These are phyloP conservation scores for Muscina levida DNA, from an alignment of 2,888 invertebrate genomes.

Conservation along the genomic window DNA sequence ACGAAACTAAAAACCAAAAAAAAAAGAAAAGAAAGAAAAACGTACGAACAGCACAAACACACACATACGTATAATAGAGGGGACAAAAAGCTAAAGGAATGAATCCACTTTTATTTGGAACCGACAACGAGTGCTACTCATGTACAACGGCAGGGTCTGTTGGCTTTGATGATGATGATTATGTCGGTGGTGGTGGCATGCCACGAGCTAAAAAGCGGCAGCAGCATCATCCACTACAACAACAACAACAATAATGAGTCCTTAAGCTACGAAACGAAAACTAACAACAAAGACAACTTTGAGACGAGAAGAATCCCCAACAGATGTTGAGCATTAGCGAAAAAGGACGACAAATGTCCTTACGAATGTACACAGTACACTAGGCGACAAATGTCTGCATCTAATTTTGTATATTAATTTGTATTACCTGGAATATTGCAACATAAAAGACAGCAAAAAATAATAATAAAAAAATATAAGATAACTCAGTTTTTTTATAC, in stretches of 20 bases:
- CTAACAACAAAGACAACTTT: constrained; percentile 49
- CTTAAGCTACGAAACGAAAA: constrained; percentile 52
- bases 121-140: not conserved
- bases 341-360: not conserved
- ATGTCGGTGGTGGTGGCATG: constrained; percentile 50
- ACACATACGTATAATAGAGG: constrained; percentile 28
- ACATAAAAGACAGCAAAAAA: too few relatives aligned
- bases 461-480: too few relatives aligned
- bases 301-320: constrained; percentile 37
- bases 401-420: too few relatives aligned
- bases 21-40: too few relatives aligned
- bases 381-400: too few relatives aligned
- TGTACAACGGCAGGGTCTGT: not conserved
- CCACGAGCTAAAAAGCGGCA: constrained; percentile 55
- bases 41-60: not conserved
- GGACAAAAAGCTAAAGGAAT: constrained; percentile 51
- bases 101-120: constrained; percentile 51
- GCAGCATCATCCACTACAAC: constrained; percentile 1
- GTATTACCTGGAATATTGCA: too few relatives aligned
- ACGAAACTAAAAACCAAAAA: constrained; percentile 1
- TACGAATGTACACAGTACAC: too few relatives aligned
- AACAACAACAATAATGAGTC: constrained; percentile 42
- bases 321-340: constrained; percentile 38
- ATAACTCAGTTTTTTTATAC: too few relatives aligned
- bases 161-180: constrained; percentile 25